Percentiles rank a stretch among this genome's conserved stretches.
phyloP scores from a whole-genome alignment of 2,888 invertebrate genomes.

The Parnassius mnemosyne region DNA sequence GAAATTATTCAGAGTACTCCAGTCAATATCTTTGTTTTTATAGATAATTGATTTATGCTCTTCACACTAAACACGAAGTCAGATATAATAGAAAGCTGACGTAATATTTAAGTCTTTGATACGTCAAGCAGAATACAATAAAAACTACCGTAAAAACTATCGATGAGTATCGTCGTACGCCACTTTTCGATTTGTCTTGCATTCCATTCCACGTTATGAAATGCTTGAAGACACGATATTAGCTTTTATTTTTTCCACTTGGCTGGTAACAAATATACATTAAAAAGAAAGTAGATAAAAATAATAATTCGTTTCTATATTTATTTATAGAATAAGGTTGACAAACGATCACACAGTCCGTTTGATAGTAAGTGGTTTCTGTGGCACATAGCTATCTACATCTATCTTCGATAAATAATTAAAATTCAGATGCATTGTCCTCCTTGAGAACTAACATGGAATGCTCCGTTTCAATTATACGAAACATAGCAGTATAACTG shows the following conservation, averaged over 20 bases:
- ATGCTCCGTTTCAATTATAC: no score
- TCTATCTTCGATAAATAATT: no score
- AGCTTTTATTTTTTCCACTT: slow-evolving; percentile 49
- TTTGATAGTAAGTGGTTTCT: no score
- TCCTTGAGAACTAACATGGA: no score
- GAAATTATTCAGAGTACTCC: no score
- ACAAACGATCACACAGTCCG: no score
- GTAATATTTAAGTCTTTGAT: slow-evolving; percentile 12
- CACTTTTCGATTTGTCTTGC: slow-evolving; percentile 23
- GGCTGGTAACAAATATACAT: not conserved
- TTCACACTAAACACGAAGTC: not conserved
- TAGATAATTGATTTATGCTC: not conserved
- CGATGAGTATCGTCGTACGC: slow-evolving; percentile 14
- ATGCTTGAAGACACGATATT: slow-evolving; percentile 38
- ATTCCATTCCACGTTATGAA: slow-evolving; percentile 13
- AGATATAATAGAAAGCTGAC: slow-evolving; percentile 1
- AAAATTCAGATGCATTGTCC: no score
- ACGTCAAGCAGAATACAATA: slow-evolving; percentile 3
- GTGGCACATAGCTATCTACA: no score
- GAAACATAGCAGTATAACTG: no score
- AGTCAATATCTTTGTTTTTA: no score
- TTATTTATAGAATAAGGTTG: no score
- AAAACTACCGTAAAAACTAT: slow-evolving; percentile 17
- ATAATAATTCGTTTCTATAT: no score
- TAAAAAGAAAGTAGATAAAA: not conserved